A percentile compares a stretch with the other conserved stretches of the same genome.
phyloP scores from a whole-genome alignment of 2,888 invertebrate genomes.

The Eupithecia exiguata region DNA sequence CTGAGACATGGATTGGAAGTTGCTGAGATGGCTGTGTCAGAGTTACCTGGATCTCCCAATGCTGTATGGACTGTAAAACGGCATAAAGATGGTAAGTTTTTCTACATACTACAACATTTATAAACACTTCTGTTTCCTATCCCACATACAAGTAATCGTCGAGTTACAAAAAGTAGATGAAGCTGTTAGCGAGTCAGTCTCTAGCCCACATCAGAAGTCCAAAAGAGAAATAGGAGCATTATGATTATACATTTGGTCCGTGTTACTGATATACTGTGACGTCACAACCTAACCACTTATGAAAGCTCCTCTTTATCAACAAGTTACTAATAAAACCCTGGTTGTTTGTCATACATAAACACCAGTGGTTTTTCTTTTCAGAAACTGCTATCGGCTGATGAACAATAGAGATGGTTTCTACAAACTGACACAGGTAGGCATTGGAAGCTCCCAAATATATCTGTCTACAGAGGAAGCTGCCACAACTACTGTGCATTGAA shows the following conservation, averaged over 20 bases:
- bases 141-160: not conserved
- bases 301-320: constrained; percentile 80
- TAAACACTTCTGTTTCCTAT: not conserved
- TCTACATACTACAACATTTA: not conserved
- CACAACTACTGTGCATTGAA: constrained; percentile 54
- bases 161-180: not conserved
- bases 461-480: constrained; percentile 61
- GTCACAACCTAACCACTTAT: constrained; percentile 76
- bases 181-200: not conserved
- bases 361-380: constrained; percentile 96
- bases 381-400: constrained; percentile 83
- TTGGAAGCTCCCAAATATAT: constrained; percentile 55
- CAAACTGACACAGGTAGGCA: constrained; percentile 76
- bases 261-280: constrained; percentile 82
- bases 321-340: constrained; percentile 84
- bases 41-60: constrained; percentile 99
- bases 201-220: not conserved
- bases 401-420: constrained; percentile 71
- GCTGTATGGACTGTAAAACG: constrained; percentile 99
- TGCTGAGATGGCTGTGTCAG: constrained; percentile 99
- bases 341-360: constrained; percentile 90
- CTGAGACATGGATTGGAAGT: constrained; percentile 98
- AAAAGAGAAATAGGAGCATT: constrained; percentile 59
- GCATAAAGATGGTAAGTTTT: constrained; percentile 95
- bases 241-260: constrained; percentile 83